Evolutionary conservation across 2,113 vertebrate genomes (phyloP), one percentile per base, ranked within the genome.

Genomic region (Peromyscus leucopus): DNA sequence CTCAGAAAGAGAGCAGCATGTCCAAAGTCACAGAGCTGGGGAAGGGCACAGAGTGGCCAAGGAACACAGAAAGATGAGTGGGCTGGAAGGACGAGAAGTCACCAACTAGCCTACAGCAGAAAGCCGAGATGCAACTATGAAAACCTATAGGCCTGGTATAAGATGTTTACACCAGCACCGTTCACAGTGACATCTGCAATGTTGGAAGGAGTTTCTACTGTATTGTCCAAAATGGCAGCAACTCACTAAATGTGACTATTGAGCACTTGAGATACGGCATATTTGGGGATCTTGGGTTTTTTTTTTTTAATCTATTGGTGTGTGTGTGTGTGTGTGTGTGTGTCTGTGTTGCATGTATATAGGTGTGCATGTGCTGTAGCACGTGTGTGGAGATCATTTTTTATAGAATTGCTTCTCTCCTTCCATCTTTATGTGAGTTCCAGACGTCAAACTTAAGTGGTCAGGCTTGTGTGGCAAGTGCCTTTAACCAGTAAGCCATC

Each of bases 101-200:
- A 95, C 79, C 95, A 90, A 51, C 22, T 59, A 65, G 39, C 19
- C 55, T 80, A 63, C 4, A 93, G 61, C n/a, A 76, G 78, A 92
- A 83, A 74, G 26, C 22, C 78, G 87, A 72, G n/a, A 46, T 67
- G 13, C 78, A 42, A 13, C 33, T 67, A 16, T 59, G 67, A 89
- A 91, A 90, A 0, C 2, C n/a, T 55, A 36, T 2, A 17, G 33
- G 78, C 31, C 21, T 84, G 36, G 8, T 55, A 4, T 86, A 55
- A 76, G 36, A 12, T 92, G 72, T 61, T 80, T 74, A 95, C 22
- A 78, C 7, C 22, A 95, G 22, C 6, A 42, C 61, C 33, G 8
- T 74, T 61, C 65, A 76, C 59, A 42, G 69, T 22, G 6, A 16
- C 65, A 63, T 80, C 63, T 84, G 75, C 42, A 80, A 11, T 26